phyloP scores from a whole-genome alignment of 2,888 invertebrate genomes.

The Kryphioiulus occultus region DNA sequence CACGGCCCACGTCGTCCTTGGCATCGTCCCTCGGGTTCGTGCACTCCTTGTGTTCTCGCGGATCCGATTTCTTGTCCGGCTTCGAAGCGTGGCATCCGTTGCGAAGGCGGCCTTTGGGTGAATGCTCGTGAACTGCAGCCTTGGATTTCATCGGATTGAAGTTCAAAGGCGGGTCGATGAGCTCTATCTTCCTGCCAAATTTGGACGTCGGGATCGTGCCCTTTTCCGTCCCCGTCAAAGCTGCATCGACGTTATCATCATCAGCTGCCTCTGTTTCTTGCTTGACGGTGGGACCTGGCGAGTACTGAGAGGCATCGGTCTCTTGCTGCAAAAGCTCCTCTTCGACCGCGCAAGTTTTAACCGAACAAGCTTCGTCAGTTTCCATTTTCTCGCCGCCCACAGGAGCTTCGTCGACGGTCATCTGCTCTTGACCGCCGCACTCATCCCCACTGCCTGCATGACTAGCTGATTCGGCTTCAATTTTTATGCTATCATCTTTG shows the following conservation, averaged over 20 bases:
- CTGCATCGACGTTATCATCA: background rate
- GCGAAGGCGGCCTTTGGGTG: conserved; percentile 32
- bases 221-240: background rate
- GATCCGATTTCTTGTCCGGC: conserved; percentile 22
- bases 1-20: background rate
- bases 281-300: background rate
- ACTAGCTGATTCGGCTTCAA: background rate
- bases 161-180: background rate
- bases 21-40: background rate
- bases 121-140: background rate
- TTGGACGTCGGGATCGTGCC: background rate
- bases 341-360: background rate
- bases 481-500: conserved; percentile 29
- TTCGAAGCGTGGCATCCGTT: background rate
- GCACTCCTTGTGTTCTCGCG: background rate
- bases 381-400: background rate
- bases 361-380: background rate
- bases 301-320: too few relatives aligned
- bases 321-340: background rate
- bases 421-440: background rate
- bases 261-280: background rate
- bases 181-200: background rate
- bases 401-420: background rate
- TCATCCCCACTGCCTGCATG: background rate
- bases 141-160: background rate